Percentiles rank a stretch among this genome's conserved stretches.
phyloP scores from a whole-genome alignment of 2,888 invertebrate species.

The Dilophus febrilis region DNA sequence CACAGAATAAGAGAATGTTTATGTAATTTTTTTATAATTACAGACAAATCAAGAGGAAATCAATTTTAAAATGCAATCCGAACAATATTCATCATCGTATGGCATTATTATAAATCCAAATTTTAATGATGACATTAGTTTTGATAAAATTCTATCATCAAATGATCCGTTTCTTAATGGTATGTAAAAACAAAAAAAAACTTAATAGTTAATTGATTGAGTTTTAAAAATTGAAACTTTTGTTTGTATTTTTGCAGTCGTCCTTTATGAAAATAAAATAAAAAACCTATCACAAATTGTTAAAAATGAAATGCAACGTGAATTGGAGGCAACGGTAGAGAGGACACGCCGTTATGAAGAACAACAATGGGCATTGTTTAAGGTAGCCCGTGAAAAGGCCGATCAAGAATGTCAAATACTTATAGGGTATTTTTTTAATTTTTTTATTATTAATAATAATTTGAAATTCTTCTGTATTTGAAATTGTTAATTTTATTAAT shows the following conservation, averaged over 20 bases:
- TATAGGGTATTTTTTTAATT: constrained; percentile 30
- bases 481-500: neutral
- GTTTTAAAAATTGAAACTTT: too few species aligned
- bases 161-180: too few species aligned
- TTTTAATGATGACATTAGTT: constrained; percentile 27
- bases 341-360: constrained; percentile 57
- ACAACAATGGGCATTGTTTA: constrained; percentile 56
- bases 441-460: neutral
- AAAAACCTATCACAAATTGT: constrained; percentile 36
- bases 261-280: constrained; percentile 6
- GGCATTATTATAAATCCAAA: constrained; percentile 43
- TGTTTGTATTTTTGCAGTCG: too few species aligned
- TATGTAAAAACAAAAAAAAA: too few species aligned
- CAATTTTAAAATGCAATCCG: constrained; percentile 40
- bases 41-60: constrained; percentile 43
- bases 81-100: constrained; percentile 53
- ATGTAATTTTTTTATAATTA: constrained; percentile 14
- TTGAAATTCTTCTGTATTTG: too few species aligned
- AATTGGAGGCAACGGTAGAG: constrained; percentile 54
- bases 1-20: too few species aligned
- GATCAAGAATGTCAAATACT: constrained; percentile 53
- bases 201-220: too few species aligned
- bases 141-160: too few species aligned
- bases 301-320: constrained; percentile 47
- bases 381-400: constrained; percentile 52